These are phyloP conservation scores for Rhinolophus ferrumequinum DNA, from an alignment of 2,113 vertebrate species.

Conservation along the genomic window DNA sequence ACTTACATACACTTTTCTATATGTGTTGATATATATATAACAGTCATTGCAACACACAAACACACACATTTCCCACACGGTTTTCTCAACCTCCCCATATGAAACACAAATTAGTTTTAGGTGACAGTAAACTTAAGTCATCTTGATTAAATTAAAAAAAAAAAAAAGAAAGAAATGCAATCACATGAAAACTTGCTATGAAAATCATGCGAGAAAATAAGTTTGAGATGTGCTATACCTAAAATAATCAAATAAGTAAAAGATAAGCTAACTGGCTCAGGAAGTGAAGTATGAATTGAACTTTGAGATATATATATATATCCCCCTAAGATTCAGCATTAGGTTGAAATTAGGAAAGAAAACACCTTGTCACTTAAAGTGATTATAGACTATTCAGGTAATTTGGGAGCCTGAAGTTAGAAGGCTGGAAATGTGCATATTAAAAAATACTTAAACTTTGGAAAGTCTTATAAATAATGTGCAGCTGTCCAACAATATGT, in stretches of 20 bases:
- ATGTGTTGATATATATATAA: neutral
- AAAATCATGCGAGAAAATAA: conserved; percentile 3
- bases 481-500: conserved; percentile 73
- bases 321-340: neutral
- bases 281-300: neutral
- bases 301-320: neutral
- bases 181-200: neutral
- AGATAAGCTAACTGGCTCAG: neutral
- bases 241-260: neutral
- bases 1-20: neutral
- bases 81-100: neutral
- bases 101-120: neutral
- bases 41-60: neutral
- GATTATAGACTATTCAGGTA: conserved; percentile 13
- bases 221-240: neutral
- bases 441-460: conserved; percentile 77
- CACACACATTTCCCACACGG: neutral
- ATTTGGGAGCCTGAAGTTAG: conserved; percentile 43
- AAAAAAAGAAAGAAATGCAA: neutral
- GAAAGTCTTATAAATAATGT: conserved; percentile 72
- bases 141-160: neutral
- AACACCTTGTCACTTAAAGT: conserved; percentile 6
- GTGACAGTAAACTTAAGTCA: neutral
- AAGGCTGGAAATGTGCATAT: conserved; percentile 70
- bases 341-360: conserved; percentile 44